A percentile compares a stretch with the other conserved stretches of the same genome.
phyloP scores from a whole-genome alignment of 2,113 vertebrate genomes.

The Tichodroma muraria region DNA sequence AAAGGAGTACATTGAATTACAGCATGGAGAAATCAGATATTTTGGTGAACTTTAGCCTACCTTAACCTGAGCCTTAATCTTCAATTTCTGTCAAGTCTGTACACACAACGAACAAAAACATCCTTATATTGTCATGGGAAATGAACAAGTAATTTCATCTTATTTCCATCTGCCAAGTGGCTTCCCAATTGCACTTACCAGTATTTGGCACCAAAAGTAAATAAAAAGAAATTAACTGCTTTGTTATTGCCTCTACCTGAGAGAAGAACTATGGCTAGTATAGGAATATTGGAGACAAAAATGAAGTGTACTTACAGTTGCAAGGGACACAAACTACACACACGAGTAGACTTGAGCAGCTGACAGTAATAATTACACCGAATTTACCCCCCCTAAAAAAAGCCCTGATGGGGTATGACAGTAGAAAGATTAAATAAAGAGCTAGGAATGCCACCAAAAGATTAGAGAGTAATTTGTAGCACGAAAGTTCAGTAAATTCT shows the following conservation, averaged over 20 bases:
- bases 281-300: background rate
- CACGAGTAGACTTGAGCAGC: background rate
- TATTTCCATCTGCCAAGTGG: background rate
- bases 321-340: background rate
- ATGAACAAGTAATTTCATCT: background rate
- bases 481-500: background rate
- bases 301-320: background rate
- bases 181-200: background rate
- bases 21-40: background rate
- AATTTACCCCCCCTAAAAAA: background rate
- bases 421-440: background rate
- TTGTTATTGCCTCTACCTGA: background rate
- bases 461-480: background rate
- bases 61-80: background rate
- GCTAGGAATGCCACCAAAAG: background rate
- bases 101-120: background rate
- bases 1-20: background rate
- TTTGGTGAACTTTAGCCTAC: background rate
- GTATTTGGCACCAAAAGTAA: background rate
- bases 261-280: background rate
- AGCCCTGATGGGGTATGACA: background rate
- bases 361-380: background rate
- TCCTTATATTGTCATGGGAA: background rate
- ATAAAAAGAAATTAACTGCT: background rate
- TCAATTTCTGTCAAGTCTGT: background rate